Conservation (phyloP, 2,113 vertebrate genomes). For the Neofelis nebulosa region DNA sequence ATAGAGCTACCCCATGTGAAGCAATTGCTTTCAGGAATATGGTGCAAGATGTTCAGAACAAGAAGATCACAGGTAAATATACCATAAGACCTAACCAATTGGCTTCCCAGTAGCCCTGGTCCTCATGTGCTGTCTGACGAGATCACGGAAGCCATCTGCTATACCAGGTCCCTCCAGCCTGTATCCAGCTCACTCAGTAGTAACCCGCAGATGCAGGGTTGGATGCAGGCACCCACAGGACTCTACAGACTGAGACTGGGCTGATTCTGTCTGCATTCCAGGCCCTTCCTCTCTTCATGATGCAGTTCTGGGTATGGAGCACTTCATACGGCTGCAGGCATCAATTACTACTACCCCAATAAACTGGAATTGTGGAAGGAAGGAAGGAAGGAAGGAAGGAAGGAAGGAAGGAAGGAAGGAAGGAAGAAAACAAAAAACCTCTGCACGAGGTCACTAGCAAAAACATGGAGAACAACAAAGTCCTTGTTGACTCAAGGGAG, state of each 20-base stretch:
- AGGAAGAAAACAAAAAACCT: not conserved
- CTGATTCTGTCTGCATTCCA: not conserved
- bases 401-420: too few species aligned
- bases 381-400: too few species aligned
- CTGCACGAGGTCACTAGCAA: not conserved
- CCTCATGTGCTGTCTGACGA: not conserved
- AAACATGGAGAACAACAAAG: not conserved
- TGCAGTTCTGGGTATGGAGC: slow-evolving; percentile 77
- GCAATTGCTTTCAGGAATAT: not conserved
- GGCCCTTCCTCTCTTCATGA: slow-evolving; percentile 64
- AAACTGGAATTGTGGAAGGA: slow-evolving; percentile 79
- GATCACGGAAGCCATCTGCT: not conserved
- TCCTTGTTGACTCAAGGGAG: not conserved
- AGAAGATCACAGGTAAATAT: not conserved
- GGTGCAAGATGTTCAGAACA: not conserved
- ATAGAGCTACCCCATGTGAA: not conserved
- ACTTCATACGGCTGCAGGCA: slow-evolving; percentile 83
- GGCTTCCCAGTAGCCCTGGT: not conserved
- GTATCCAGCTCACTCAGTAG: not conserved
- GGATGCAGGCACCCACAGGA: accelerated
- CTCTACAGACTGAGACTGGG: not conserved
- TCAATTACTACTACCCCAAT: slow-evolving; percentile 70
- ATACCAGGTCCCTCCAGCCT: not conserved
- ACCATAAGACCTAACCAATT: not conserved
- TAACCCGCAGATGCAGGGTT: too few species aligned